Base-by-base conservation (phyloP, 92 coral and sea anemone species). In the Heteractis magnifica region DNA sequence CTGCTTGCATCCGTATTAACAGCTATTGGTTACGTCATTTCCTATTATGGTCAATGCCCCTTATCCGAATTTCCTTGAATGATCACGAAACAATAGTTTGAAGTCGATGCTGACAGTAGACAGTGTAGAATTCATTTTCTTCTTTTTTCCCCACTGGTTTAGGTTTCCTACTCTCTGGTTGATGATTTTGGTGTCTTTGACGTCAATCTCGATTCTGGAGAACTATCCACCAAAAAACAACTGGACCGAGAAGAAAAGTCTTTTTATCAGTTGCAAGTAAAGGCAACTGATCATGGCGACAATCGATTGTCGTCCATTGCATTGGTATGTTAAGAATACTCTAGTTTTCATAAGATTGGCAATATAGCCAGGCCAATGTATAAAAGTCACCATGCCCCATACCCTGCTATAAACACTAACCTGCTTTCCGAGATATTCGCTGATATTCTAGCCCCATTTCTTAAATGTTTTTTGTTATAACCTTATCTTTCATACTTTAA, bases 221-320 rank as follows among this genome's bases (percentile, higher is more conserved):
- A 84, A 76, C 62, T 92, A 4, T 49, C 78, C 18, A 82, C 77
- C 15, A 77, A 82, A 55, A 44, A 86, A 50, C 55, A 23, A n/a
- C 89, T 95, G n/a, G 98, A 95, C 81, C 82, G 98, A 81, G 98
- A 95, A 55, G 78, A 71, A 11, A 76, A 59, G 10, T 89, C 81
- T 10, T 71, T 49, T 14, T 94, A 88, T 51, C 18, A 51, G 4
- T 71, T 95, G 51, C 86, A 77, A 50, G 87, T 92, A 50, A 87
- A 82, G 65, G 98, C 98, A 21, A 76, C 59, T 15, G 98, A 95
- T 89, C 85, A 93, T 76, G 94, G 90, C 72, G 77, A 59, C 13
- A 62, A 51, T 9, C 48, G n/a, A 10, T 51, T 76, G 4, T 72
- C 85, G 16, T 80, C 89, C 3, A 23, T 15, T 7, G 51, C 41